These are phyloP conservation scores for Crotalus tigris DNA, from an alignment of 2,113 vertebrate species.

Conservation along the genomic window DNA sequence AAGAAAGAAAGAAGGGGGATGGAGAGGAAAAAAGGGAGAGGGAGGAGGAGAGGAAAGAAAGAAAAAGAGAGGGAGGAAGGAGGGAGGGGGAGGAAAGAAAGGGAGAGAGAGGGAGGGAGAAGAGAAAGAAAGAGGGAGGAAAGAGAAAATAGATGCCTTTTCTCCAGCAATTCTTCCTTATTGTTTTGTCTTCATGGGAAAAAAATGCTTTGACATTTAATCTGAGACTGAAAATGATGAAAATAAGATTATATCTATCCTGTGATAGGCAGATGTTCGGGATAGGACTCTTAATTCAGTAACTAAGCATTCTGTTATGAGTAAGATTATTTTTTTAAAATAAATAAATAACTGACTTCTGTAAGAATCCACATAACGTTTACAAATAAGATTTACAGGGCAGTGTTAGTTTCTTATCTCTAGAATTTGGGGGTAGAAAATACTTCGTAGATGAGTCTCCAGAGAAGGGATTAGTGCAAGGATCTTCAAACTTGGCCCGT, in stretches of 20 bases:
- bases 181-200: background rate
- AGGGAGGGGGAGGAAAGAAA: no score
- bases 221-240: background rate
- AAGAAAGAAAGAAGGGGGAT: no score
- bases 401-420: background rate
- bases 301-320: background rate
- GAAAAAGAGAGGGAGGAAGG: no score
- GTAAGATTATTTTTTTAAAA: background rate
- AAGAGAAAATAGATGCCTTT: background rate
- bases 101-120: no score
- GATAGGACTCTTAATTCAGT: background rate
- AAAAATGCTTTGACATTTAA: conserved; percentile 5
- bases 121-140: no score
- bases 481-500: no score
- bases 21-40: no score
- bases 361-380: background rate
- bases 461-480: background rate
- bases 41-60: no score
- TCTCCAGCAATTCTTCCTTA: rapidly evolving
- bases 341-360: background rate
- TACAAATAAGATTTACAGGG: background rate
- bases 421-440: background rate
- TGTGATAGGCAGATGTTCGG: background rate
- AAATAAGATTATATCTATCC: conserved; percentile 21
- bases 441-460: background rate